Base-by-base conservation (phyloP, 2,888 invertebrate species). In the Melangyna quadrimaculata region DNA sequence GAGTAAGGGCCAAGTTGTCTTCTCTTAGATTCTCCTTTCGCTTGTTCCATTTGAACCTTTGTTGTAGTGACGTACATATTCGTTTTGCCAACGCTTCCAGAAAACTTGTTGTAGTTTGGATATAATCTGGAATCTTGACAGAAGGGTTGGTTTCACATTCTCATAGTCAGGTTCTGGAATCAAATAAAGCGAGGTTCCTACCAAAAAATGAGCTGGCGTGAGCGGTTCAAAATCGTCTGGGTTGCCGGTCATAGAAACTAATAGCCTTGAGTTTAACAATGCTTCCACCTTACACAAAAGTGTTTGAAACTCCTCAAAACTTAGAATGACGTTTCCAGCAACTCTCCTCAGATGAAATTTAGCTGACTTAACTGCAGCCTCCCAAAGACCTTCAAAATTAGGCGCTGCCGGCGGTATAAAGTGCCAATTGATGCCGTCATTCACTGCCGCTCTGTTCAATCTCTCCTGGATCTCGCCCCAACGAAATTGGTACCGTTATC, bases 401-500 rank as follows among this genome's bases (percentile, higher is more conserved):
- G 17, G 61, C 10, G 7, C 75, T 45, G 3, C 67, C 69, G 1
- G 69, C 51, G 35, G 35, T 35, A 35, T 35, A 35, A 35, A 35
- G 10, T 35, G 35, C 35, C 35, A 35, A 35, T 37, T n/a, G 69
- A 61, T 12, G 51, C 40, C 7, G 4, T 19, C 24, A 27, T 6
- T 27, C 37, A 53, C 24, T 69, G n/a, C 1, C 32, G 53, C n/a
- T 35, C 27, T 55, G 17, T 55, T 32, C 32, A 45, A 69, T 17
- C 24, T 48, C 24, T 32, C 57, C 67, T 32, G 75, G 27, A 22
- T 22, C 55, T 59, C n/a, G 78, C 69, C 3, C 63, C 63, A n/a
- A 78, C 37, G 63, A 75, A 81, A 35, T 75, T 81, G 5, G 75
- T 81, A 14, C 75, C 80, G 35, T 69, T 69, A 37, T 75, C 80